These are phyloP conservation scores for Malurus melanocephalus DNA, from an alignment of 2,113 vertebrate species.

Conservation along the genomic window DNA sequence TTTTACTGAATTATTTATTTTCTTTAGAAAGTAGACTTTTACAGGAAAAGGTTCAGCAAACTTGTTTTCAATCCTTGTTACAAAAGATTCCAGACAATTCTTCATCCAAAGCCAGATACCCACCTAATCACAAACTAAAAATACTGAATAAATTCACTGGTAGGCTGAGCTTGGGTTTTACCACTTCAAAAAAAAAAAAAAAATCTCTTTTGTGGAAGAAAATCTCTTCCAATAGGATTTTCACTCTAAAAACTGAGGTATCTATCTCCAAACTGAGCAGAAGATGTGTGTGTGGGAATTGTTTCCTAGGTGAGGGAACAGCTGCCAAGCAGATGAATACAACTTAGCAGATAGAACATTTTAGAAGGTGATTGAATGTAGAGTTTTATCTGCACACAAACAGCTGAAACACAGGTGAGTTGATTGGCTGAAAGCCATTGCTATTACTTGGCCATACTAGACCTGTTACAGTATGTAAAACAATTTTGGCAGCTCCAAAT, in stretches of 20 bases:
- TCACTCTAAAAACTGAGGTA: not conserved
- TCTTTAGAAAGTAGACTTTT: not conserved
- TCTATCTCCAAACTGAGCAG: not conserved
- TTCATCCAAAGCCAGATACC: not conserved
- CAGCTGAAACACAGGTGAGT: constrained; percentile 8
- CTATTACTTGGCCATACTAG: not conserved
- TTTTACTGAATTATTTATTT: not conserved
- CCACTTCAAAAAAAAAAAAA: not conserved
- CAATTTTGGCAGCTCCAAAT: not conserved
- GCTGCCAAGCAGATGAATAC: not conserved
- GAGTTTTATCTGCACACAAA: not conserved
- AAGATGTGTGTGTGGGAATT: fast-evolving
- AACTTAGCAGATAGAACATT: not conserved
- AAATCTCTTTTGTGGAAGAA: not conserved
- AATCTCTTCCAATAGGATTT: not conserved
- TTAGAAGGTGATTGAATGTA: not conserved
- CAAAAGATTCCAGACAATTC: not conserved
- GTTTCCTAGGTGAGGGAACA: not conserved
- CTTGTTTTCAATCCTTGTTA: not conserved
- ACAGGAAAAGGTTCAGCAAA: not conserved
- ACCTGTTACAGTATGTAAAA: not conserved
- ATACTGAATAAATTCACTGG: not conserved
- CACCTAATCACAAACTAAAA: not conserved
- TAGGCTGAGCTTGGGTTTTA: not conserved
- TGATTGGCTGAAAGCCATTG: not conserved